Base-by-base conservation (phyloP, 1,140 invertebrate species). In the Scaptomyza pallida region DNA sequence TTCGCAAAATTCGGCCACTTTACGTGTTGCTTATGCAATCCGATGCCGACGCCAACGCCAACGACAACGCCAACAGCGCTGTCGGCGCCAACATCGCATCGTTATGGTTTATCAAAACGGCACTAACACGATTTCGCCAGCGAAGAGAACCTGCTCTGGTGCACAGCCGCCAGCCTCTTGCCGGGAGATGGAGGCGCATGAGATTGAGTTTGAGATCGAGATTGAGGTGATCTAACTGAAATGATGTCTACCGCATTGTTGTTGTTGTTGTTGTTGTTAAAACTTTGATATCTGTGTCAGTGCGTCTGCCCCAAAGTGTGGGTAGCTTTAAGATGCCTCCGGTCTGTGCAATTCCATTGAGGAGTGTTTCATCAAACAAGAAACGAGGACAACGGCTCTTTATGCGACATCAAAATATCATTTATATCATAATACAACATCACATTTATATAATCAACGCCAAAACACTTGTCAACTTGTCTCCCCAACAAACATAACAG, bases 1-100 rank as follows among this genome's bases (percentile, higher is more conserved):
- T 85, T 85, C 80, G 80, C 80, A 85, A 85, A 81, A 86, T 78
- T 86, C 73, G 80, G 61, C 77, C 80, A 85, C 72, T 85, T 85
- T 80, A 73, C 63, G 54, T 44, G 54, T 35, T 63, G 72, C 62
- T 85, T 85, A 81, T 79, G 80, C 81, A 85, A 85, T 12, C 8
- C 50, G 47, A 69, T 57, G 48, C 47, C 41, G 51, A 47, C 73
- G 69, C 62, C 23, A 23, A 4, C 23, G n/a, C n/a, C n/a, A n/a
- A n/a, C n/a, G n/a, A n/a, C n/a, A 56, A 47, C 73, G 69, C 62
- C 23, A 23, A 4, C 23, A 23, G 23, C 65, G 51, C 35, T 35
- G 69, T 35, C 40, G 40, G 17, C 52, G 56, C 9, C 54, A 26
- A 35, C 54, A 50, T 54, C 37, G 48, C 52, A 51, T 60, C 72